These are phyloP conservation scores for Hippotragus niger DNA, from an alignment of 2,113 vertebrate genomes.

Conservation along the genomic window DNA sequence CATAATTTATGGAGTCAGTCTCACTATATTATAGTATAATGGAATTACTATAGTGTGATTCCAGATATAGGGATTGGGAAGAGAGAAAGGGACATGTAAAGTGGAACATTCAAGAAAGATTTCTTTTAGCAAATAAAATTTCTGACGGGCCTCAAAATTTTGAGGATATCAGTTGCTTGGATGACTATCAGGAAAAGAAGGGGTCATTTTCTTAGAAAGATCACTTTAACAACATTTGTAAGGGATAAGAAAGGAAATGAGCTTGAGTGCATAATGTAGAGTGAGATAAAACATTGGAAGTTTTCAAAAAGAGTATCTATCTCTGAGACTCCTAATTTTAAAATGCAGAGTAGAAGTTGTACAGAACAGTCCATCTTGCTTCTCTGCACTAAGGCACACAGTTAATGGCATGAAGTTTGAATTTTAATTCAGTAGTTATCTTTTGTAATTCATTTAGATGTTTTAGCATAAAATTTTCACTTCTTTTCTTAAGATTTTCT, in stretches of 20 bases:
- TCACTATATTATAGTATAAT: not conserved
- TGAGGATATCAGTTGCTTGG: not conserved
- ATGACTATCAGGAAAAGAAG: not conserved
- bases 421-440: not conserved
- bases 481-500: not conserved
- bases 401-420: not conserved
- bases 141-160: not conserved
- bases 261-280: not conserved
- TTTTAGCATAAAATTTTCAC: not conserved
- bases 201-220: not conserved
- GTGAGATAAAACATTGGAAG: not conserved
- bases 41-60: not conserved
- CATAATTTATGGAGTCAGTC: not conserved
- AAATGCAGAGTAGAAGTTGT: not conserved
- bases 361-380: not conserved
- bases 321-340: not conserved
- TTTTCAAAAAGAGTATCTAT: not conserved
- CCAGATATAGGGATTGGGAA: not conserved
- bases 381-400: not conserved
- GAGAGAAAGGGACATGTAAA: not conserved
- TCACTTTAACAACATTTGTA: not conserved
- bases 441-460: not conserved
- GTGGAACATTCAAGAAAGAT: not conserved
- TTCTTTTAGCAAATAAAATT: not conserved
- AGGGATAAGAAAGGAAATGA: not conserved